These are phyloP conservation scores for Gallinago undulata DNA, from an alignment of 2,113 vertebrate species.

Conservation along the genomic window DNA sequence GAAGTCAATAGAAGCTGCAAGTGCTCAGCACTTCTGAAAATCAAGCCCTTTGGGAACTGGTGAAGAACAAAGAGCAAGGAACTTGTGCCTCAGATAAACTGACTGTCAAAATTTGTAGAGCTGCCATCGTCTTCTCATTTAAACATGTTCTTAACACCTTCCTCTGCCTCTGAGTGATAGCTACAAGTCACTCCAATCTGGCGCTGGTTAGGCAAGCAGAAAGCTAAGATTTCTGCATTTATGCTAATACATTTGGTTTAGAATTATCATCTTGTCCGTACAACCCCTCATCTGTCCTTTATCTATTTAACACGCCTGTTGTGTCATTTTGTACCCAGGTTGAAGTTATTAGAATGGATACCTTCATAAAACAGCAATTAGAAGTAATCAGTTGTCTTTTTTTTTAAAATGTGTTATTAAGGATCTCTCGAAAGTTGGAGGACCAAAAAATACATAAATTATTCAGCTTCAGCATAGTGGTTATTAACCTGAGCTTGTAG, in stretches of 20 bases:
- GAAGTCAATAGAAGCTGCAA: slow-evolving; percentile 66
- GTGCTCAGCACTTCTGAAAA: slow-evolving; percentile 62
- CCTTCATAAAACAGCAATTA: neutral
- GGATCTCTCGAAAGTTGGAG: neutral
- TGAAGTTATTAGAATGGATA: neutral
- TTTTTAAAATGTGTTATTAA: neutral
- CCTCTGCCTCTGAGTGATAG: slow-evolving; percentile 66
- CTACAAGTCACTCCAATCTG: slow-evolving; percentile 66
- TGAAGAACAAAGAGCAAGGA: slow-evolving; percentile 68
- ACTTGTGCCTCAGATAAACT: slow-evolving; percentile 59
- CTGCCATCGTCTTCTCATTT: slow-evolving; percentile 63
- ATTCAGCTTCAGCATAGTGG: neutral
- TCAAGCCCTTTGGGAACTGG: slow-evolving; percentile 35
- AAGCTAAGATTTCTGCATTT: slow-evolving; percentile 53
- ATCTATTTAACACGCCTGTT: neutral
- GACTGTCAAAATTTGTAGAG: slow-evolving; percentile 66
- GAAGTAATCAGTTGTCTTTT: neutral
- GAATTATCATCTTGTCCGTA: neutral
- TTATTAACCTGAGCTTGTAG: neutral
- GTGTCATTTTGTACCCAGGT: neutral
- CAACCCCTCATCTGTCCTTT: neutral
- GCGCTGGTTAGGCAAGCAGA: slow-evolving; percentile 53
- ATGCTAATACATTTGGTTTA: slow-evolving; percentile 45
- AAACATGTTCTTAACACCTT: slow-evolving; percentile 68
- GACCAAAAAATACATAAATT: neutral